Evolutionary conservation across 2,113 vertebrate species (phyloP).

Genomic region (Gnathonemus longibarbis): DNA sequence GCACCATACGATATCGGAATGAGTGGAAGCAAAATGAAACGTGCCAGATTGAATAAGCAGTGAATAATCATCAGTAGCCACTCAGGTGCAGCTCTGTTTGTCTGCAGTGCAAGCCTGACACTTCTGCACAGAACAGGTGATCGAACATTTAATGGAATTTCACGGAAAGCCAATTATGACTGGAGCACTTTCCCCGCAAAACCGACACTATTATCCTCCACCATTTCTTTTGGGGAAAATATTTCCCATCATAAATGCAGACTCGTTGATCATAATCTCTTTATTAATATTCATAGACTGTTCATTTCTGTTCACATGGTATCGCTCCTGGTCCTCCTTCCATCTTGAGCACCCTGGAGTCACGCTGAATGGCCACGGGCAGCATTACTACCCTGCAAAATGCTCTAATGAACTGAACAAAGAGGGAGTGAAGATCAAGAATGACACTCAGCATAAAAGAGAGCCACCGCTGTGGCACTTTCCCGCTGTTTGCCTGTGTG

Average conservation of each 20-base stretch:
- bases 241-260: neutral
- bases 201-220: neutral
- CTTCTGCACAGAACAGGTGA: neutral
- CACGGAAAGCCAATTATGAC: neutral
- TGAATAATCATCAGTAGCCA: neutral
- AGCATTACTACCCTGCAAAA: neutral
- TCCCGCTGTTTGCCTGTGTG: neutral
- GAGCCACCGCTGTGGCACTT: neutral
- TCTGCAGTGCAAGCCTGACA: neutral
- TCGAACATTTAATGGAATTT: neutral
- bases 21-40: neutral
- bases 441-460: neutral
- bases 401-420: conserved; percentile 1
- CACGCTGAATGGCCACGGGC: neutral
- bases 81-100: neutral
- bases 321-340: neutral
- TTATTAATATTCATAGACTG: conserved; percentile 4
- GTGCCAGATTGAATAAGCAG: neutral
- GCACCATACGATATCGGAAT: neutral
- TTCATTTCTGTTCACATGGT: neutral
- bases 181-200: neutral
- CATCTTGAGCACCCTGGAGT: neutral
- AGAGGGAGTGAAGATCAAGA: neutral
- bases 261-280: neutral
- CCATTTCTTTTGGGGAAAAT: neutral